These are phyloP conservation scores for Drosophila kuntzei DNA, from an alignment of 2,888 invertebrate genomes.

Conservation along the genomic window DNA sequence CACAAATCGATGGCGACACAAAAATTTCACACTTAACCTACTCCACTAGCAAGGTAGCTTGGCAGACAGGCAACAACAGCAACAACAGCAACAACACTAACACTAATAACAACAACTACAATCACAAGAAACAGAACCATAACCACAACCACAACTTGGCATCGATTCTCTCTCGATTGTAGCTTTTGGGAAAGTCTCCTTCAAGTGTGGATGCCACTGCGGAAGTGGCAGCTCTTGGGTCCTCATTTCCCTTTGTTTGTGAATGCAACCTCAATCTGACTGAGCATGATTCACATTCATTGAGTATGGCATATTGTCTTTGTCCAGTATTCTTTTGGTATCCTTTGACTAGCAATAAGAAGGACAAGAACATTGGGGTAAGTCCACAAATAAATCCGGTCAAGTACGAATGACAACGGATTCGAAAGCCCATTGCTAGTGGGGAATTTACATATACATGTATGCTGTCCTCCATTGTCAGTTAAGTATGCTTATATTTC, in stretches of 20 bases:
- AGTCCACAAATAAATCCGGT: constrained; percentile 11
- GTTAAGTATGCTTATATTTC: background rate
- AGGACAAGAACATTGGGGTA: background rate
- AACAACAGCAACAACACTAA: constrained; percentile 5
- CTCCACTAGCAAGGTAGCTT: constrained; percentile 47
- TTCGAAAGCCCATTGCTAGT: background rate
- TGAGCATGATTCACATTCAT: constrained; percentile 14
- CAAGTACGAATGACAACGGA: background rate
- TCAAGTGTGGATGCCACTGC: constrained; percentile 23
- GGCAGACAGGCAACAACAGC: constrained; percentile 8
- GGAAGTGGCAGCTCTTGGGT: constrained; percentile 29
- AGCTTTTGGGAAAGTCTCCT: constrained; percentile 17
- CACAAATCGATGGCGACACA: constrained; percentile 53
- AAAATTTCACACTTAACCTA: constrained; percentile 74
- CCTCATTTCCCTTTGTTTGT: constrained; percentile 32
- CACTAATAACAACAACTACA: constrained; percentile 1
- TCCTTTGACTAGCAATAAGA: constrained; percentile 1
- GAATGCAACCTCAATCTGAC: constrained; percentile 35
- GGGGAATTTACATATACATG: background rate
- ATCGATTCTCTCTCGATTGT: constrained; percentile 35
- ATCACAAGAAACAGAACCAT: constrained; percentile 13
- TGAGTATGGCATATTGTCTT: constrained; percentile 9
- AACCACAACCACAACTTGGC: constrained; percentile 41
- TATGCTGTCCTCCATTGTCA: background rate
- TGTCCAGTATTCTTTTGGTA: constrained; percentile 1